Evolutionary conservation across 2,113 vertebrate species (phyloP).

Genomic region (Onychostruthus taczanowskii): DNA sequence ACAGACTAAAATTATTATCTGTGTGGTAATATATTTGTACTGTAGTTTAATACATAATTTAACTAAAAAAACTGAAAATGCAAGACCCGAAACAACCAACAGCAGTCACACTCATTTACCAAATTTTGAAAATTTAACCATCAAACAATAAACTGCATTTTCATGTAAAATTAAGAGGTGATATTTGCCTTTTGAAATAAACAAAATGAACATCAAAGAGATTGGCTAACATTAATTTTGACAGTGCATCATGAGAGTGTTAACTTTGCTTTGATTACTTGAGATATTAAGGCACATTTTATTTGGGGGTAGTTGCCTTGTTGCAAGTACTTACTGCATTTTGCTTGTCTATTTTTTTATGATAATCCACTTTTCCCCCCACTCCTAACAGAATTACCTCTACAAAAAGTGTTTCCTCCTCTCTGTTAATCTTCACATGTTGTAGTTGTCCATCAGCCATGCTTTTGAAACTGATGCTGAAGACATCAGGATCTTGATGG

Average conservation of each 20-base stretch:
- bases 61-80: neutral
- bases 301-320: neutral
- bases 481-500: slow-evolving; percentile 74
- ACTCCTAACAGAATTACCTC: slow-evolving; percentile 67
- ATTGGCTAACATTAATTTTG: neutral
- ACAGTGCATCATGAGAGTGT: neutral
- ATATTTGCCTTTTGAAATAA: neutral
- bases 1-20: neutral
- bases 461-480: slow-evolving; percentile 71
- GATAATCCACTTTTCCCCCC: rapidly evolving
- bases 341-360: neutral
- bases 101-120: neutral
- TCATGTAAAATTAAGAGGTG: neutral
- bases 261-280: neutral
- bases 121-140: neutral
- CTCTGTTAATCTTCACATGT: slow-evolving; percentile 74
- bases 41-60: neutral
- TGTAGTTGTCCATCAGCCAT: slow-evolving; percentile 81
- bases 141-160: neutral
- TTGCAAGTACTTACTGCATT: neutral
- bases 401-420: slow-evolving; percentile 70
- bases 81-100: rapidly evolving
- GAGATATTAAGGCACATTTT: neutral
- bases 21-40: neutral
- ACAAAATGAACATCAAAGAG: neutral